Percentiles rank a stretch among this genome's conserved stretches.
Conservation (phyloP, 2,113 vertebrate genomes). For the Reinhardtius hippoglossoides region DNA sequence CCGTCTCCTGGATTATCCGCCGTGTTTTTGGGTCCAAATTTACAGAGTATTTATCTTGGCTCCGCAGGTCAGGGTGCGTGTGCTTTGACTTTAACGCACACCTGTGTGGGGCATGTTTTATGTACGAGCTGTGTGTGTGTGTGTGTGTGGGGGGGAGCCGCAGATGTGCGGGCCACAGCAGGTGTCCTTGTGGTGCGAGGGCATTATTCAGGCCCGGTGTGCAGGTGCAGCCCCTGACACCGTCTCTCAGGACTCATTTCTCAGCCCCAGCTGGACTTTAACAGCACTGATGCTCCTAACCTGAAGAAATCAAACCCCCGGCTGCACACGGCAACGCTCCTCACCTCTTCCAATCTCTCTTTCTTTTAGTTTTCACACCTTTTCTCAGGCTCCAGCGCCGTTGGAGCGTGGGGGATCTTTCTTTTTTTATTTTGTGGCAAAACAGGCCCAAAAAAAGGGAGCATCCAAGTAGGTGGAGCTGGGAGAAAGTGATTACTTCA, state of each 20-base stretch:
- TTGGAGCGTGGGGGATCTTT: neutral
- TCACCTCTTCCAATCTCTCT: neutral
- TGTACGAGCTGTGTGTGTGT: constrained; percentile 22
- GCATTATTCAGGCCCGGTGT: constrained; percentile 76
- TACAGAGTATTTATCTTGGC: constrained; percentile 51
- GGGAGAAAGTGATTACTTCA: too few species aligned
- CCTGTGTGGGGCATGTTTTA: constrained; percentile 4
- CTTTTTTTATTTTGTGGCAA: neutral
- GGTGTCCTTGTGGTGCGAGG: constrained; percentile 76
- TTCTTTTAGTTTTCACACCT: neutral
- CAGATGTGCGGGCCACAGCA: constrained; percentile 73
- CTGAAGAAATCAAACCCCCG: constrained; percentile 41
- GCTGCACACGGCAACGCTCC: neutral
- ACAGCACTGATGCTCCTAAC: constrained; percentile 42
- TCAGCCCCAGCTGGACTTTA: constrained; percentile 68
- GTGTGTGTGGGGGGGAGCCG: neutral
- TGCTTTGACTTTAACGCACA: constrained; percentile 10
- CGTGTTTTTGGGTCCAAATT: constrained; percentile 60
- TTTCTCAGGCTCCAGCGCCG: neutral
- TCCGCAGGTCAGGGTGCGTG: constrained; percentile 13
- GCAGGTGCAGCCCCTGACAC: constrained; percentile 72
- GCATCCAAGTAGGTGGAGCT: neutral
- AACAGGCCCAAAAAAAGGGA: neutral
- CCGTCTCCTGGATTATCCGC: constrained; percentile 27
- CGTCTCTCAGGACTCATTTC: constrained; percentile 65